Evolutionary conservation across 1,140 invertebrate species (phyloP).

Genomic region (Nasonia giraulti): DNA sequence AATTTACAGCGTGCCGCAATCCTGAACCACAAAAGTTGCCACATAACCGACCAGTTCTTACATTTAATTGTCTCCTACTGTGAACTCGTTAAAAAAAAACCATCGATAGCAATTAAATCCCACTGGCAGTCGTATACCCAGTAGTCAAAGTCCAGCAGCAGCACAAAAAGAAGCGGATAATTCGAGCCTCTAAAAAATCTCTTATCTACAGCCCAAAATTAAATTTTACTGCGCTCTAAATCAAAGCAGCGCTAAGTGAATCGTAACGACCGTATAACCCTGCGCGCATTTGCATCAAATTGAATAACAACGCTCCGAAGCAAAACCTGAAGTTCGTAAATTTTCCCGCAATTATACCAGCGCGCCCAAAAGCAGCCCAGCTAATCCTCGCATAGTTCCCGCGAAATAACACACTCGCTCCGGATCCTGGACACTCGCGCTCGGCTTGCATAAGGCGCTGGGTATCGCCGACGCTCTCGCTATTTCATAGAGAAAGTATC

Average conservation of each 20-base stretch:
- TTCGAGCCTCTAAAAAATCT: too few relatives aligned
- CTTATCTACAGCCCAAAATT: too few relatives aligned
- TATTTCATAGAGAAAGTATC: constrained; percentile 73
- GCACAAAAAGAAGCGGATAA: too few relatives aligned
- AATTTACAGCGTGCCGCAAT: background rate
- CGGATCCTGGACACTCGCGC: background rate
- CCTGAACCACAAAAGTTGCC: background rate
- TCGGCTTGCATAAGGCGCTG: constrained; percentile 66
- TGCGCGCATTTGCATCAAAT: too few relatives aligned
- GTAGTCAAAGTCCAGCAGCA: background rate
- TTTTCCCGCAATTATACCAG: too few relatives aligned
- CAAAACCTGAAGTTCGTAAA: too few relatives aligned
- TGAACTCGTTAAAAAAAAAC: background rate
- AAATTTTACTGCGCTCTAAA: too few relatives aligned
- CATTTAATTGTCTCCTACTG: background rate
- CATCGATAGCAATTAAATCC: background rate
- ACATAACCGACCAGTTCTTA: background rate
- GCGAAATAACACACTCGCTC: constrained; percentile 21
- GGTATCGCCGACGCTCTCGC: constrained; percentile 60
- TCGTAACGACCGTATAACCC: background rate
- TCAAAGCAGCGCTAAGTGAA: background rate
- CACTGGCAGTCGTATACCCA: background rate
- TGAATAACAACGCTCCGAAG: too few relatives aligned
- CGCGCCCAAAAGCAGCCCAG: too few relatives aligned
- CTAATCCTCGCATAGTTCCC: too few relatives aligned